Evolutionary conservation across 2,888 invertebrate species (phyloP).

Genomic region (Podotricha telesiphe): DNA sequence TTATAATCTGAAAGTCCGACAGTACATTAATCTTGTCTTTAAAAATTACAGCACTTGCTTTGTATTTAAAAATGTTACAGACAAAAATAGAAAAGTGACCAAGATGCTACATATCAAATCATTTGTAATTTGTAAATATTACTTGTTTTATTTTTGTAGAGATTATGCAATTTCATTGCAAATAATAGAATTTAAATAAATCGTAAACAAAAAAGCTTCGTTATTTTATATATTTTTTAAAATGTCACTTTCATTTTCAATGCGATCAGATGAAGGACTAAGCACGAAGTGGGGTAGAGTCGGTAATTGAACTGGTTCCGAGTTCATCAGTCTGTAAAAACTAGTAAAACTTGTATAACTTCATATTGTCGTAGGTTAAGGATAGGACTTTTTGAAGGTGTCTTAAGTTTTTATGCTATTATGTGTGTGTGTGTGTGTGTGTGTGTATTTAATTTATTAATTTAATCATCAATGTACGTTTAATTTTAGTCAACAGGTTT

Average conservation of each 20-base stretch:
- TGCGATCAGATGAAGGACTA: conserved; percentile 2
- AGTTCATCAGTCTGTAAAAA: conserved; percentile 33
- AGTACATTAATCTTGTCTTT: neutral
- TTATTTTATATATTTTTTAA: neutral
- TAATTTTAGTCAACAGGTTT: neutral
- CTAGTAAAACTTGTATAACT: conserved; percentile 31
- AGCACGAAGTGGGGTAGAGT: neutral
- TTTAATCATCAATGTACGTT: neutral
- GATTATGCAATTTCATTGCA: no score
- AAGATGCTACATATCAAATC: no score
- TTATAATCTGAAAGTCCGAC: conserved; percentile 9
- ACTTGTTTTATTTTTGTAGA: no score
- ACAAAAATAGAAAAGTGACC: neutral
- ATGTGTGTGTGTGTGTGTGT: neutral
- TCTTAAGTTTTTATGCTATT: neutral
- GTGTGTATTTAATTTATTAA: neutral
- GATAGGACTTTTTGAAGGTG: neutral
- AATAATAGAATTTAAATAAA: no score
- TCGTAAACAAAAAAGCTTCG: no score
- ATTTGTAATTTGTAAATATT: no score
- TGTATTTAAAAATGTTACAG: neutral
- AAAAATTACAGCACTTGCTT: neutral
- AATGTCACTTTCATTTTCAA: conserved; percentile 6
- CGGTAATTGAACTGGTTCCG: conserved; percentile 22
- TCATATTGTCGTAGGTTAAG: conserved; percentile 36